These are phyloP conservation scores for Nothoprocta pentlandii DNA, from an alignment of 2,113 vertebrate genomes.

Conservation along the genomic window DNA sequence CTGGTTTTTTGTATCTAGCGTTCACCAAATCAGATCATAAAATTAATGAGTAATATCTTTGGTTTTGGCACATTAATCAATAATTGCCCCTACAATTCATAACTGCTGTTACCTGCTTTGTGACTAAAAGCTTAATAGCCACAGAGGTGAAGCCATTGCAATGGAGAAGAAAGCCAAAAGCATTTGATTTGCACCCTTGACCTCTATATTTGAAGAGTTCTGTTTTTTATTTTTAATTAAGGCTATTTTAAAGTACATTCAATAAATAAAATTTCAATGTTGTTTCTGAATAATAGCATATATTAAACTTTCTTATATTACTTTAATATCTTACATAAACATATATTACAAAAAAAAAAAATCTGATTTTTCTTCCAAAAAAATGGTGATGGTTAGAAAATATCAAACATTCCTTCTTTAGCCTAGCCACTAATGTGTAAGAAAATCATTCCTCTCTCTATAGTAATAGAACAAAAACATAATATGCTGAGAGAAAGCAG, in stretches of 20 bases:
- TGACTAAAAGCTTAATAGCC: not conserved
- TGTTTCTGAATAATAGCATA: not conserved
- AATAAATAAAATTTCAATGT: not conserved
- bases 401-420: not conserved
- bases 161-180: not conserved
- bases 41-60: not conserved
- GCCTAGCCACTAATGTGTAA: not conserved
- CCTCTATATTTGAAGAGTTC: not conserved
- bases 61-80: not conserved
- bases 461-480: not conserved
- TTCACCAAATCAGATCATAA: not conserved
- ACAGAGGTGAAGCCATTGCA: not conserved
- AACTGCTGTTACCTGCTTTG: not conserved
- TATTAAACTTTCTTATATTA: not conserved
- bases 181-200: not conserved
- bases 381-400: not conserved
- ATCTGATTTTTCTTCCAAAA: not conserved
- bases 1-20: not conserved
- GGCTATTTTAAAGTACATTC: not conserved
- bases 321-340: not conserved
- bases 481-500: not conserved
- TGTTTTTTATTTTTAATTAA: not conserved
- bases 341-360: not conserved
- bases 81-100: not conserved
- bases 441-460: not conserved